phyloP scores from a whole-genome alignment of 1,140 invertebrate species.

The Neocloeon triangulifer region DNA sequence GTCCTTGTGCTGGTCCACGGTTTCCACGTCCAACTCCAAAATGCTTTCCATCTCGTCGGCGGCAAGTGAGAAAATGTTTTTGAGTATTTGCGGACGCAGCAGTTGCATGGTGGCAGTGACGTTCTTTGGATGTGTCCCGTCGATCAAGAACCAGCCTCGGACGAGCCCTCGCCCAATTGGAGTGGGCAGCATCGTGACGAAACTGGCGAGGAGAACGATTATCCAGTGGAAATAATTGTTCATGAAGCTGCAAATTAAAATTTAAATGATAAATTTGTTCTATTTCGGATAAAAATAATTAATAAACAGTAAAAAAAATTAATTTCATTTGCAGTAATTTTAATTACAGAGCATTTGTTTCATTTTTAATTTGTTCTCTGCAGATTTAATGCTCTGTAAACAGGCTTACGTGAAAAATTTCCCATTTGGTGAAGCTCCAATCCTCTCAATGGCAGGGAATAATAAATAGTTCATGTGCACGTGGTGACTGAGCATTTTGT shows the following conservation, averaged over 20 bases:
- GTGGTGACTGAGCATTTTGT: slow-evolving; percentile 20
- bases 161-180: slow-evolving; percentile 24
- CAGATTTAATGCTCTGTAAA: too few species aligned
- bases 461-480: slow-evolving; percentile 38
- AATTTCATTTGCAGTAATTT: too few species aligned
- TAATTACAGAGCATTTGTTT: too few species aligned
- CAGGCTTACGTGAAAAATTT: slow-evolving; percentile 27
- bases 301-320: too few species aligned
- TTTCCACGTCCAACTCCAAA: slow-evolving; percentile 27
- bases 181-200: slow-evolving; percentile 32
- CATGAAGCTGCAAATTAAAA: too few species aligned
- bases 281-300: too few species aligned
- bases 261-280: too few species aligned
- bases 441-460: slow-evolving; percentile 63
- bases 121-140: slow-evolving; percentile 13
- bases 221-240: slow-evolving; percentile 26
- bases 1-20: slow-evolving; percentile 20
- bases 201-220: slow-evolving; percentile 27
- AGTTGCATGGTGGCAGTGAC: slow-evolving; percentile 23
- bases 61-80: slow-evolving; percentile 30
- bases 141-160: slow-evolving; percentile 19
- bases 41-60: slow-evolving; percentile 36
- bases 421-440: slow-evolving; percentile 47
- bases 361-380: too few species aligned
- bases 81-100: slow-evolving; percentile 22